phyloP scores from a whole-genome alignment of 2,113 vertebrate genomes.

The Gambusia holbrooki region DNA sequence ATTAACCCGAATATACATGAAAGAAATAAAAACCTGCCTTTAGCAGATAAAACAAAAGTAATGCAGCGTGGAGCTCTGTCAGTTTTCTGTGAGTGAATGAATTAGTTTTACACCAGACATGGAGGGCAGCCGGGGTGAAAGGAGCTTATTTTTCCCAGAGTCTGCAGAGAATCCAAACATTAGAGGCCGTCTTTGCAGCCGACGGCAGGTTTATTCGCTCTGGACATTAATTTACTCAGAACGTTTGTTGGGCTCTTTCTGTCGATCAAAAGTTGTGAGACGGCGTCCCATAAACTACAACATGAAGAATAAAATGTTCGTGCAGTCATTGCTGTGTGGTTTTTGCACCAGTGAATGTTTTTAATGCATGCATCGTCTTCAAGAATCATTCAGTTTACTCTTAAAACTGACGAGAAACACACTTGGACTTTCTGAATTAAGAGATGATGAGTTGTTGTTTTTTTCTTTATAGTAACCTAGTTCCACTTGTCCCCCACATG shows the following conservation, averaged over 20 bases:
- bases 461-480: no score
- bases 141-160: background rate
- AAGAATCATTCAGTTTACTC: no score
- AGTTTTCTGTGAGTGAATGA: background rate
- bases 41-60: background rate
- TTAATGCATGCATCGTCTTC: background rate
- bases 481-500: no score
- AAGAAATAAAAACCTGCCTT: slow-evolving; percentile 1
- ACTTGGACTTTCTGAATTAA: no score
- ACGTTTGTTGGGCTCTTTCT: background rate
- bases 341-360: background rate
- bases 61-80: background rate
- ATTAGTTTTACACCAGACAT: background rate
- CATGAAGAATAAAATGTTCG: no score
- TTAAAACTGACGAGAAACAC: no score
- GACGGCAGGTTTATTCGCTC: background rate
- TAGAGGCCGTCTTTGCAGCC: background rate
- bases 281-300: background rate
- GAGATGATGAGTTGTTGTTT: no score
- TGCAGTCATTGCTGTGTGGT: background rate
- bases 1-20: background rate
- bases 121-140: background rate
- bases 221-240: background rate
- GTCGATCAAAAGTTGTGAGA: background rate
- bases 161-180: background rate